phyloP scores from a whole-genome alignment of 92 coral and sea anemone species.

The Paragorgia papillata region DNA sequence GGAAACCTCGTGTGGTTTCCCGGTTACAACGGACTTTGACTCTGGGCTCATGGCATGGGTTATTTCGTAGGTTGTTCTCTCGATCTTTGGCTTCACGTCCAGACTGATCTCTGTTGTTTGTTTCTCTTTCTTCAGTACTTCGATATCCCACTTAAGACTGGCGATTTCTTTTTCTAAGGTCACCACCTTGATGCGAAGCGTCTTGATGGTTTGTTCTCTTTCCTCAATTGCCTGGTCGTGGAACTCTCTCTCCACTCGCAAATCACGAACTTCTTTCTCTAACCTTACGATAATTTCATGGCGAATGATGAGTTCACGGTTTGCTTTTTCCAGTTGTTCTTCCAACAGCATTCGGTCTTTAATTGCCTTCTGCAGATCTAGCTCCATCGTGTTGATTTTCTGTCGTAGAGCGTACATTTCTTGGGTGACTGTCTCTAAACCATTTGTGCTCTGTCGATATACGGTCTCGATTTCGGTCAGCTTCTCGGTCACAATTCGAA shows the following conservation, averaged over 20 bases:
- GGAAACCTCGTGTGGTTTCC: slow-evolving; percentile 42
- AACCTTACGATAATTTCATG: slow-evolving; percentile 79
- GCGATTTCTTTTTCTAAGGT: slow-evolving; percentile 84
- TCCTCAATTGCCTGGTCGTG: slow-evolving; percentile 74
- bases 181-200: slow-evolving; percentile 67
- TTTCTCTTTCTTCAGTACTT: slow-evolving; percentile 42
- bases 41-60: slow-evolving; percentile 48
- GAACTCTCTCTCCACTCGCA: slow-evolving; percentile 71
- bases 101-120: slow-evolving; percentile 37
- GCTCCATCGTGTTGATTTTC: slow-evolving; percentile 67
- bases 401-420: slow-evolving; percentile 65
- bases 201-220: slow-evolving; percentile 72
- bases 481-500: slow-evolving; percentile 52
- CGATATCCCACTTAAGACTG: slow-evolving; percentile 65
- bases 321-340: slow-evolving; percentile 84
- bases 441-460: slow-evolving; percentile 77
- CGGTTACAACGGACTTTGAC: slow-evolving; percentile 37
- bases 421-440: slow-evolving; percentile 67
- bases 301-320: slow-evolving; percentile 74
- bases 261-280: slow-evolving; percentile 78
- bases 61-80: slow-evolving; percentile 42
- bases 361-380: slow-evolving; percentile 68
- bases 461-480: slow-evolving; percentile 60
- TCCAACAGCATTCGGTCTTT: slow-evolving; percentile 68
- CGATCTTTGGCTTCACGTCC: slow-evolving; percentile 44